A percentile compares a stretch with the other conserved stretches of the same genome.
Evolutionary conservation across 2,888 invertebrate genomes (phyloP).

Genomic region (Oscheius sp.): DNA sequence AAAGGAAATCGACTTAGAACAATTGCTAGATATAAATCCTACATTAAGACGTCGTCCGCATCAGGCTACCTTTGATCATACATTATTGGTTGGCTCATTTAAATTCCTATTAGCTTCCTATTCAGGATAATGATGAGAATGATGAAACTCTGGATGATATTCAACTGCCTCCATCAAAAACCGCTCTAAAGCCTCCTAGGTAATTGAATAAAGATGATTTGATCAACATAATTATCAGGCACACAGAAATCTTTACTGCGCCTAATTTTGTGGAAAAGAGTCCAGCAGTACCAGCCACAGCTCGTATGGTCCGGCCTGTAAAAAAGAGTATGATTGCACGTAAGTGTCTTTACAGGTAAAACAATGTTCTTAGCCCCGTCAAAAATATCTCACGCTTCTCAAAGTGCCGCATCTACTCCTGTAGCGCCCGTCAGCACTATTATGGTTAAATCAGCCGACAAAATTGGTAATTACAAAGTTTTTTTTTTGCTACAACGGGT

Average conservation of each 20-base stretch:
- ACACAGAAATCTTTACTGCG: no score
- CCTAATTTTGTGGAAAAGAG: no score
- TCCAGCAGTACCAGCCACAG: background rate
- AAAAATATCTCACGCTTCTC: no score
- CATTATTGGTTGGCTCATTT: constrained; percentile 8
- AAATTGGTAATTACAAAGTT: constrained; percentile 1
- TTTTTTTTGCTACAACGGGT: no score
- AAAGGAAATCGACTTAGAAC: constrained; percentile 81
- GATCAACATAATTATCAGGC: background rate
- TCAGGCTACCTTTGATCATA: constrained; percentile 23
- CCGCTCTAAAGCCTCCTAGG: background rate
- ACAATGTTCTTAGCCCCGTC: constrained; percentile 14
- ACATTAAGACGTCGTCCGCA: constrained; percentile 44
- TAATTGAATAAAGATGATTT: background rate
- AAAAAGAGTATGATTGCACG: background rate
- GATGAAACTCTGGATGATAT: constrained; percentile 32
- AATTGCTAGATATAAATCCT: constrained; percentile 64
- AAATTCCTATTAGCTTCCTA: background rate
- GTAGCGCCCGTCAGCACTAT: background rate
- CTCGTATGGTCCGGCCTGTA: constrained; percentile 1
- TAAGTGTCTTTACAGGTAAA: background rate
- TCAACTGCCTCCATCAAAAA: constrained; percentile 10
- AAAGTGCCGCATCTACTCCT: constrained; percentile 18
- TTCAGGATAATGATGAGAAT: constrained; percentile 34
- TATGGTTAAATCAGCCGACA: constrained; percentile 13